Percentiles rank a stretch among this genome's conserved stretches.
These are phyloP conservation scores for Liopterus haemorrhoidalis DNA, from an alignment of 2,888 invertebrate species.

Conservation along the genomic window DNA sequence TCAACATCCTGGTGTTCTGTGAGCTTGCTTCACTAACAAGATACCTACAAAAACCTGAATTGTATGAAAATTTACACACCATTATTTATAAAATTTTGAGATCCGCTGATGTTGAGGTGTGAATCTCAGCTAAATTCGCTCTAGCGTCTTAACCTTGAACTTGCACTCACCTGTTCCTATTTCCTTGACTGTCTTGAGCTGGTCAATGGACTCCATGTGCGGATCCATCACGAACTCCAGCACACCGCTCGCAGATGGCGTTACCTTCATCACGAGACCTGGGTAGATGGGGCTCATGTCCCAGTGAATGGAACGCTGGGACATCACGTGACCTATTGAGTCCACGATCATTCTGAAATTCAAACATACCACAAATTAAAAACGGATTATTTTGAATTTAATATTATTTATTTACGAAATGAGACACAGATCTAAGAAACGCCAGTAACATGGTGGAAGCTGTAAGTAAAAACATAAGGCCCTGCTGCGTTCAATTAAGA, in stretches of 20 bases:
- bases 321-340: conserved; percentile 61
- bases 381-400: conserved; percentile 6
- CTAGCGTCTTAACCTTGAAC: conserved; percentile 27
- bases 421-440: conserved; percentile 5
- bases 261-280: conserved; percentile 67
- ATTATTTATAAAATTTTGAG: too few relatives aligned
- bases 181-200: conserved; percentile 54
- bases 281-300: conserved; percentile 68
- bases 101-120: conserved; percentile 4
- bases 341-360: conserved; percentile 57
- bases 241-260: conserved; percentile 66
- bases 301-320: conserved; percentile 68
- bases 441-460: not conserved
- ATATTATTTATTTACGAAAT: not conserved
- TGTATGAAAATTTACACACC: too few relatives aligned
- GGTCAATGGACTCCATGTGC: too few relatives aligned
- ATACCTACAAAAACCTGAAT: too few relatives aligned
- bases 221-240: conserved; percentile 70
- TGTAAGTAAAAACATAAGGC: not conserved
- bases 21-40: too few relatives aligned
- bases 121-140: conserved; percentile 6
- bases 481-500: too few relatives aligned
- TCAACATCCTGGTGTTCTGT: too few relatives aligned
- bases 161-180: conserved; percentile 54
- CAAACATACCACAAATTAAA: conserved; percentile 3